A percentile compares a stretch with the other conserved stretches of the same genome.
Evolutionary conservation across 1,140 invertebrate species (phyloP).

Genomic region (Trichonephila clavata): DNA sequence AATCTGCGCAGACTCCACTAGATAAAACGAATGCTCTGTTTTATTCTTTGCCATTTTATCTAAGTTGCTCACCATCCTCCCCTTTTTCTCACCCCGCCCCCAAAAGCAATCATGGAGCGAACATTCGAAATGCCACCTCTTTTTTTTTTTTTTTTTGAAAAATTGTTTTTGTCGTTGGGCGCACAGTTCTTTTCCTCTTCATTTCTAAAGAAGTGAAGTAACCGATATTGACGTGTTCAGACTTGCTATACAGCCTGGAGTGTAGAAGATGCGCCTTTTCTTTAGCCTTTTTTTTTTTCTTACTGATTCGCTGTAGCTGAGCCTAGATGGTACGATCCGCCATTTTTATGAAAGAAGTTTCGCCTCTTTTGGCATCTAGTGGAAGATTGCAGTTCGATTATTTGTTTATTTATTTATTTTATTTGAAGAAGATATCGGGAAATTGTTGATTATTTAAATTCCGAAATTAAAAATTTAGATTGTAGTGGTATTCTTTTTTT

Average conservation of each 20-base stretch:
- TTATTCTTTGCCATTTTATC: neutral
- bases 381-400: too few relatives aligned
- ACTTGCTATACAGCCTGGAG: neutral
- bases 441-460: too few relatives aligned
- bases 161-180: neutral
- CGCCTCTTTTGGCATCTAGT: too few relatives aligned
- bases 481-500: too few relatives aligned
- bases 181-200: neutral
- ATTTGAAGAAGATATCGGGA: too few relatives aligned
- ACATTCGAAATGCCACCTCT: neutral
- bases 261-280: neutral
- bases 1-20: neutral
- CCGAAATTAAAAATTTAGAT: too few relatives aligned
- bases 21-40: neutral
- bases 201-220: neutral
- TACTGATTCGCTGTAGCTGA: too few relatives aligned
- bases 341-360: too few relatives aligned
- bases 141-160: neutral
- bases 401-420: too few relatives aligned
- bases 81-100: neutral
- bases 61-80: neutral
- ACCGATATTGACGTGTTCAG: neutral
- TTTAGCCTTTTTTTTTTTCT: neutral
- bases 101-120: neutral
- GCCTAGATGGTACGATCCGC: too few relatives aligned